Evolutionary conservation across 2,797 vertebrate genomes (phyloP).

Genomic region (Platyrinchus mystaceus): DNA sequence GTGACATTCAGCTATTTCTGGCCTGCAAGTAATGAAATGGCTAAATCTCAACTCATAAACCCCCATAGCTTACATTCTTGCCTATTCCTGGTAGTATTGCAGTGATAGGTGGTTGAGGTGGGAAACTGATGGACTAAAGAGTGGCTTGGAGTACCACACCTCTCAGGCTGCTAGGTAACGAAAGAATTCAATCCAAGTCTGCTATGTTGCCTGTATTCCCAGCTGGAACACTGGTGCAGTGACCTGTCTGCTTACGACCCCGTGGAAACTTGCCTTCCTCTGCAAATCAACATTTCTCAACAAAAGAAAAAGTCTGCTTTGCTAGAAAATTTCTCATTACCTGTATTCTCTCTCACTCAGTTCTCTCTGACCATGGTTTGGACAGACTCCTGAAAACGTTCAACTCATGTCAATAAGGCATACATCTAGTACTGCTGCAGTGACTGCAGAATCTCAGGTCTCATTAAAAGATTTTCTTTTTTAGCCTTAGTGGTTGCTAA

Average conservation of each 20-base stretch:
- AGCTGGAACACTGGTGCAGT: background rate
- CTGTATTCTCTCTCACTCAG: background rate
- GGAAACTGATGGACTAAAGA: background rate
- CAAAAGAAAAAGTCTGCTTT: background rate
- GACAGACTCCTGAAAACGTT: background rate
- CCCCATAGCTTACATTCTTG: conserved; percentile 10
- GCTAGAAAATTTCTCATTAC: background rate
- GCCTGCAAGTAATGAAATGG: conserved; percentile 7
- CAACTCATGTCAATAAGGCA: background rate
- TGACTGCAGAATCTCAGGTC: background rate
- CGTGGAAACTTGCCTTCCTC: background rate
- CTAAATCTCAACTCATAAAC: conserved; percentile 49
- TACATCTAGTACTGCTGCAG: background rate
- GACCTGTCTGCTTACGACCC: background rate
- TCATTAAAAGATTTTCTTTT: conserved; percentile 23
- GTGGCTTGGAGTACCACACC: background rate
- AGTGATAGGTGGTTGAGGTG: background rate
- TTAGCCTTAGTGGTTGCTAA: conserved; percentile 23
- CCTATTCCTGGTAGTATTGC: background rate
- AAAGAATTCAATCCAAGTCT: background rate
- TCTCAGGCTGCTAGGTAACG: background rate
- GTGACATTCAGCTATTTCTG: conserved; percentile 2
- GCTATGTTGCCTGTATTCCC: background rate
- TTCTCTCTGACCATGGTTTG: background rate
- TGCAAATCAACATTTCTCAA: background rate